Evolutionary conservation across 2,888 invertebrate species (phyloP).

Genomic region (Drosophila greeni): DNA sequence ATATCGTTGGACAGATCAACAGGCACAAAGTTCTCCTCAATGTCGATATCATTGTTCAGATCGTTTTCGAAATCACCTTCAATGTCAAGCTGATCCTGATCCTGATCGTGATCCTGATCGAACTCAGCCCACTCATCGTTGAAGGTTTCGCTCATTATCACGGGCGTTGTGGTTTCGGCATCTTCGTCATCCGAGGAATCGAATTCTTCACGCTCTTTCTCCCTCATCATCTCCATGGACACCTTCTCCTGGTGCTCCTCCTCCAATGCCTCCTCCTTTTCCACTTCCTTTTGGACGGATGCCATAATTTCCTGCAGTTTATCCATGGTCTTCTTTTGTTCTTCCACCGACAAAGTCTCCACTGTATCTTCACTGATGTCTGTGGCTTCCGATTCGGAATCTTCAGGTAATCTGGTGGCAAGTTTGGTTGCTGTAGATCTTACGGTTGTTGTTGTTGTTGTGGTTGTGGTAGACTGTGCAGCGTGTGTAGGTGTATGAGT

Average conservation of each 20-base stretch:
- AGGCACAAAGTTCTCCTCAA: conserved; percentile 68
- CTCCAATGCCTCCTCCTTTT: conserved; percentile 37
- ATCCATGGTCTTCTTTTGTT: conserved; percentile 11
- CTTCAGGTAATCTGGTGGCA: conserved; percentile 47
- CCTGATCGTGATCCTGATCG: conserved; percentile 41
- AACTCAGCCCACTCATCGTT: conserved; percentile 74
- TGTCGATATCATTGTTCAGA: conserved; percentile 75
- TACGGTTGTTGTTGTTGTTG: conserved; percentile 28
- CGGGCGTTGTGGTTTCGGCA: conserved; percentile 38
- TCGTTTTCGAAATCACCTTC: conserved; percentile 63
- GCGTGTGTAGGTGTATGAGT: conserved; percentile 28
- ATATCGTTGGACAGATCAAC: conserved; percentile 79
- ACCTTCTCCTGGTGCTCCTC: conserved; percentile 25
- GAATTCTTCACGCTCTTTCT: conserved; percentile 71
- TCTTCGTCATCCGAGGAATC: conserved; percentile 75
- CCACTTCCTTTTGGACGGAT: conserved; percentile 13
- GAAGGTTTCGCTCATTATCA: conserved; percentile 69
- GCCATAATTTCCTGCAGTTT: conserved; percentile 37
- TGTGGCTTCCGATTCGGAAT: conserved; percentile 67
- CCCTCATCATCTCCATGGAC: conserved; percentile 42
- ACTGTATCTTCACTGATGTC: conserved; percentile 52
- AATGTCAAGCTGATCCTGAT: conserved; percentile 21
- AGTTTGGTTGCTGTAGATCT: conserved; percentile 43
- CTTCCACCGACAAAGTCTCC: conserved; percentile 38
- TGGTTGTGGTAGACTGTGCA: conserved; percentile 52